These are phyloP conservation scores for Fulica atra DNA, from an alignment of 2,113 vertebrate species.

Conservation along the genomic window DNA sequence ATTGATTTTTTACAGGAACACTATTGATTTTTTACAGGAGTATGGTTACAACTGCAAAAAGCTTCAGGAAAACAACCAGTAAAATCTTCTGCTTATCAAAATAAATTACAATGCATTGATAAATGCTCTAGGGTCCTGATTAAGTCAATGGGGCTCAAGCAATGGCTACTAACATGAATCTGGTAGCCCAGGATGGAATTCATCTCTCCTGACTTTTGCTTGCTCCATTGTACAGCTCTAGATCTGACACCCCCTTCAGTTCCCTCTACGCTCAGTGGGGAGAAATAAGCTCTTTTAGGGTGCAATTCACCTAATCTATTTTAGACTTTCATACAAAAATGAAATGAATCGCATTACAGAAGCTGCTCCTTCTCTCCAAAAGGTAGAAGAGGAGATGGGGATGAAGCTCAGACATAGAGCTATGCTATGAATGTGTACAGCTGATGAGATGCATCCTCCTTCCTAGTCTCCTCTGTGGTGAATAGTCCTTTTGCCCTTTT, in stretches of 20 bases:
- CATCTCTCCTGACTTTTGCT: background rate
- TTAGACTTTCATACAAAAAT: background rate
- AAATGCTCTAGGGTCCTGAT: background rate
- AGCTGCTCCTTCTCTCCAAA: background rate
- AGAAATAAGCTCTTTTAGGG: background rate
- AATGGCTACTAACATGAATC: background rate
- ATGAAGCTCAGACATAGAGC: background rate
- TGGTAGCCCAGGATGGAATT: background rate
- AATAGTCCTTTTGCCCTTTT: background rate
- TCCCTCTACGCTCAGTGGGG: background rate
- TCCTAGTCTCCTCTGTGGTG: background rate
- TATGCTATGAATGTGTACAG: background rate
- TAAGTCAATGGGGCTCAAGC: background rate
- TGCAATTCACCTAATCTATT: background rate
- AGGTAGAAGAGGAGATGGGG: background rate
- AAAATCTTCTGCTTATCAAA: constrained; percentile 33
- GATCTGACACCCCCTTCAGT: background rate
- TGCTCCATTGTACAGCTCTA: background rate
- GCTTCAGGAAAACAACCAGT: constrained; percentile 23
- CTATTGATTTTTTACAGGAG: constrained; percentile 17
- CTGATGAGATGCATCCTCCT: background rate
- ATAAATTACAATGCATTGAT: constrained; percentile 23
- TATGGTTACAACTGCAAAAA: constrained; percentile 13
- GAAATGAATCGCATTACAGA: background rate
- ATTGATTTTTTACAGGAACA: constrained; percentile 26